These are phyloP conservation scores for Ganaspis sp. DNA, from an alignment of 1,140 invertebrate species.

Conservation along the genomic window DNA sequence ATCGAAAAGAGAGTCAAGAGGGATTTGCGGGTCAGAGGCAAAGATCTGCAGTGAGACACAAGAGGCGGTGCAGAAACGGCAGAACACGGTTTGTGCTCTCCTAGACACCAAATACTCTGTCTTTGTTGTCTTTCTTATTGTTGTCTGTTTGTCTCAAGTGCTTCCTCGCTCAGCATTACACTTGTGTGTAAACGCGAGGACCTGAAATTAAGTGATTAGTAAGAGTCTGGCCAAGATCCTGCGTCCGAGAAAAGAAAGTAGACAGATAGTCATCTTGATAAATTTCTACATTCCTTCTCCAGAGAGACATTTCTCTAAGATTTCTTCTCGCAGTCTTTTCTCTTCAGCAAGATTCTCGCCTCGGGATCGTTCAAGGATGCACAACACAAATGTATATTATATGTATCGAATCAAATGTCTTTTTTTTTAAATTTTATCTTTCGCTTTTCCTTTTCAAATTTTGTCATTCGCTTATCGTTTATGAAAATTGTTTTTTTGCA, in stretches of 20 bases:
- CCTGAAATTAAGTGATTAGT: conserved; percentile 68
- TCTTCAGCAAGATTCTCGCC: not conserved
- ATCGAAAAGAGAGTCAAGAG: conserved; percentile 47
- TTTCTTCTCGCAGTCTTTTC: not conserved
- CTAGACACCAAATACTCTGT: conserved; percentile 64
- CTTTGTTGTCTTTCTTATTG: conserved; percentile 48
- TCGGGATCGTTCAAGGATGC: not conserved
- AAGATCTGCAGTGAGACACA: conserved; percentile 64
- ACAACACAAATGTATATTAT: conserved; percentile 15
- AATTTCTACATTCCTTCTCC: not conserved
- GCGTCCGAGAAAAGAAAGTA: conserved; percentile 16
- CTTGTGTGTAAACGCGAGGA: conserved; percentile 55
- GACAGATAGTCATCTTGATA: conserved; percentile 2
- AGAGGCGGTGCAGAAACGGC: conserved; percentile 64
- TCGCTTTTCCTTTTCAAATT: not conserved
- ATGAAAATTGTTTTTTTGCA: too few species aligned
- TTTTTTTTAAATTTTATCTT: not conserved
- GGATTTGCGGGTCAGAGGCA: conserved; percentile 59
- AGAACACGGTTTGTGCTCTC: conserved; percentile 65
- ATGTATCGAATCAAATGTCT: not conserved
- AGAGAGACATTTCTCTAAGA: not conserved
- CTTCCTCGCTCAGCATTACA: conserved; percentile 38
- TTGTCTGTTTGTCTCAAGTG: conserved; percentile 39
- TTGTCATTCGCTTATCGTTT: too few species aligned
- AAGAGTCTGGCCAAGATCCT: conserved; percentile 27